Conservation (phyloP, 2,113 vertebrate species). For the Pantherophis guttatus region DNA sequence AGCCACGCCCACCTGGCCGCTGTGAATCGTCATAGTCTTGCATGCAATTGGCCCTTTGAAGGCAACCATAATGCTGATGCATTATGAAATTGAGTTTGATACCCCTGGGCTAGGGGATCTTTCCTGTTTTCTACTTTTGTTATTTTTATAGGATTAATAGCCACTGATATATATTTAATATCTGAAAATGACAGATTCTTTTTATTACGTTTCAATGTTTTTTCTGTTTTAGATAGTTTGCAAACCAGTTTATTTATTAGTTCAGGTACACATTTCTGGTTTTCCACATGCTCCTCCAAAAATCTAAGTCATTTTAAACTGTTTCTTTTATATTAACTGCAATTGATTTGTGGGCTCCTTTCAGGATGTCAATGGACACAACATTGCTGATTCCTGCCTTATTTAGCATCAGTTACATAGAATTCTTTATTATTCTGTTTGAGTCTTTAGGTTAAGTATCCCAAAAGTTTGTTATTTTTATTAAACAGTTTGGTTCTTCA, state of each 20-base stretch:
- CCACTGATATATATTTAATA: background rate
- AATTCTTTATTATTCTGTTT: background rate
- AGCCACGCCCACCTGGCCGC: too few relatives aligned
- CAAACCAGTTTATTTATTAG: background rate
- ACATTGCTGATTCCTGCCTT: background rate
- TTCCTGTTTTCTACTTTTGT: background rate
- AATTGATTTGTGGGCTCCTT: background rate
- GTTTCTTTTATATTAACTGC: background rate
- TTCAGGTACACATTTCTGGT: background rate
- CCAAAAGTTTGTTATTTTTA: background rate
- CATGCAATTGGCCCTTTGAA: too few relatives aligned
- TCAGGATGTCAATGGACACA: background rate
- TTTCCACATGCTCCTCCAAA: background rate
- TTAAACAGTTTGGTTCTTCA: background rate
- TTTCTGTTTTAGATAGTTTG: background rate
- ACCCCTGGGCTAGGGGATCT: background rate
- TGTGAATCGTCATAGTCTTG: too few relatives aligned
- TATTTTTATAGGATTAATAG: background rate
- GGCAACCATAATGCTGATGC: too few relatives aligned
- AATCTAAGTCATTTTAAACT: background rate
- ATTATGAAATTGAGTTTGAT: too few relatives aligned
- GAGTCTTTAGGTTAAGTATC: background rate
- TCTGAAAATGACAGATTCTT: background rate
- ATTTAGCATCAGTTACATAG: background rate
- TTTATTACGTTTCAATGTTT: background rate